A percentile compares a stretch with the other conserved stretches of the same genome.
These are phyloP conservation scores for Acleris laterana DNA, from an alignment of 2,888 invertebrate species.

Conservation along the genomic window DNA sequence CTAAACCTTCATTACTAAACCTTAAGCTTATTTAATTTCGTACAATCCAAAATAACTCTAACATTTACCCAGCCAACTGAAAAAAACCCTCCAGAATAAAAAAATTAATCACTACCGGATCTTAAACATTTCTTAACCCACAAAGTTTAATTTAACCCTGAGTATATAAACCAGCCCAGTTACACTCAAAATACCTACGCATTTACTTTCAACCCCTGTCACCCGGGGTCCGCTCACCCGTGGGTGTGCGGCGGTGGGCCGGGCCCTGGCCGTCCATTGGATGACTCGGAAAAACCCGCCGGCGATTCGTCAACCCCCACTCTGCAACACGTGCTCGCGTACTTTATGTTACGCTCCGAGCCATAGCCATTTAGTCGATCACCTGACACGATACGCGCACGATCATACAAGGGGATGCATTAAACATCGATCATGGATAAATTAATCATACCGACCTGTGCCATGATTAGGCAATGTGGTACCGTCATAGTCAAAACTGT, in stretches of 20 bases:
- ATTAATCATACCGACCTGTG: slow-evolving; percentile 70
- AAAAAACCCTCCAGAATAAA: no score
- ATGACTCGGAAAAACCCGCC: slow-evolving; percentile 57
- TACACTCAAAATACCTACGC: slow-evolving; percentile 21
- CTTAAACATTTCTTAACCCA: no score
- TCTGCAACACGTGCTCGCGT: slow-evolving; percentile 71
- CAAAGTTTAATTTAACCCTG: no score
- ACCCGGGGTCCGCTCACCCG: slow-evolving; percentile 47
- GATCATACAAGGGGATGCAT: slow-evolving; percentile 72
- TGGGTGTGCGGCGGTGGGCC: slow-evolving; percentile 63
- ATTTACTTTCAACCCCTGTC: slow-evolving; percentile 59
- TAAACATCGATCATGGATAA: slow-evolving; percentile 70
- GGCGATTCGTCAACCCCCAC: slow-evolving; percentile 62
- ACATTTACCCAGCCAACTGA: no score
- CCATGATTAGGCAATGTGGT: slow-evolving; percentile 65
- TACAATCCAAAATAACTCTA: no score
- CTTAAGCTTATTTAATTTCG: no score
- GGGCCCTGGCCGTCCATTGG: slow-evolving; percentile 54
- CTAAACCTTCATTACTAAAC: no score
- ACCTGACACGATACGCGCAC: slow-evolving; percentile 76
- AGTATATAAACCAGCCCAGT: slow-evolving; percentile 7
- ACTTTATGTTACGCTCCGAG: slow-evolving; percentile 78
- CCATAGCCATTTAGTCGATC: slow-evolving; percentile 76
- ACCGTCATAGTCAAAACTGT: slow-evolving; percentile 74
- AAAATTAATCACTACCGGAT: no score